A percentile compares a stretch with the other conserved stretches of the same genome.
These are phyloP conservation scores for Drosophila tropicalis DNA, from an alignment of 1,140 invertebrate species.

Conservation along the genomic window DNA sequence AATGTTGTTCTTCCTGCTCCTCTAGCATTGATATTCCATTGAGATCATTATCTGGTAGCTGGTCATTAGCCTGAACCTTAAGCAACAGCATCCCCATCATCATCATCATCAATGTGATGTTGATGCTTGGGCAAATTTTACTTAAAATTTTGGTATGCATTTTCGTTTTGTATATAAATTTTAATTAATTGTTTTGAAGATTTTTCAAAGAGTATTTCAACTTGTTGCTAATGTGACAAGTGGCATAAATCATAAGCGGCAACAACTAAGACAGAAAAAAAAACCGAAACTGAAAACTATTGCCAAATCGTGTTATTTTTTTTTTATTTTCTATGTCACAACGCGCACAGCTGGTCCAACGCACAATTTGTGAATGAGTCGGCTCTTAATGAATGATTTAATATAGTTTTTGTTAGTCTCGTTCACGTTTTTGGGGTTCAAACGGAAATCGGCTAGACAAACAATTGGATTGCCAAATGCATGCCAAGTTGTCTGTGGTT, in stretches of 20 bases:
- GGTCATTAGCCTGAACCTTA: conserved; percentile 54
- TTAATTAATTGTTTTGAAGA: conserved; percentile 26
- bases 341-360: conserved; percentile 21
- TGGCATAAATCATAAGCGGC: conserved; percentile 50
- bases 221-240: conserved; percentile 57
- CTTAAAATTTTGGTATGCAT: conserved; percentile 24
- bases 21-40: conserved; percentile 39
- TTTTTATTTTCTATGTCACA: conserved; percentile 39
- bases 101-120: background rate
- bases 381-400: conserved; percentile 49
- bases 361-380: conserved; percentile 43
- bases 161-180: conserved; percentile 5
- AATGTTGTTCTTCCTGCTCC: conserved; percentile 17
- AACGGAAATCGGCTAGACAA: conserved; percentile 59
- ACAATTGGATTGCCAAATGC: conserved; percentile 63
- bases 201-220: conserved; percentile 27
- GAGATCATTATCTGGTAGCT: conserved; percentile 30
- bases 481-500: conserved; percentile 46
- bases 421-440: background rate
- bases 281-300: background rate
- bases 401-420: conserved; percentile 22
- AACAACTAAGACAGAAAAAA: conserved; percentile 30
- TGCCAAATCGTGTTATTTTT: conserved; percentile 5
- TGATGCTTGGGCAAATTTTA: background rate
- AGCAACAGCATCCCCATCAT: conserved; percentile 24